Evolutionary conservation across 2,113 vertebrate genomes (phyloP), one percentile per base, ranked within the genome.

Genomic region (Chaetops frenatus): DNA sequence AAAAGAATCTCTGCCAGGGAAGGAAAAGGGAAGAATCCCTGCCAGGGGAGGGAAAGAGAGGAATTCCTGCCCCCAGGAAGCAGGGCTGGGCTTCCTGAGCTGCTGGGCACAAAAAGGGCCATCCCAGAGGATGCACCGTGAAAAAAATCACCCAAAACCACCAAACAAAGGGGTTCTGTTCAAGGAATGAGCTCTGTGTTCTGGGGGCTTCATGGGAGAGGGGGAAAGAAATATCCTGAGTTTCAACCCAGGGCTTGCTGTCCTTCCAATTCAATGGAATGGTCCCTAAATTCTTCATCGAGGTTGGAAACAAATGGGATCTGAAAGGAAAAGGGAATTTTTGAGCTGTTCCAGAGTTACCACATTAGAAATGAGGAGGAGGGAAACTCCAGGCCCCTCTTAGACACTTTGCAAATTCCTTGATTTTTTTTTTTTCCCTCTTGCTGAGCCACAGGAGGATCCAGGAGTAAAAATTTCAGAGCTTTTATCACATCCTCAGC

Each of bases 181-280:
- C 60, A 73, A 82, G 90, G 90, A 97, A 94, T 90, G 42, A 94
- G 86, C 76, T 86, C 90, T 72, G 35, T 72, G 35, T 67, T 88
- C 73, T 56, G 62, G 23, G 50, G 54, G 66, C 36, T 91, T 91
- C 83, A 87, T 56, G 86, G 81, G 92, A 71, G 54, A 90, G 71
- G 53, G 21, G 45, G 38, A 38, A 38, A 38, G 88, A 67, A 29
- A 12, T 58, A 72, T 17, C 56, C 87, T 25, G 64, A 56, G 38
- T 61, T 33, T 57, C 47, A 31, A 7, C 60, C 83, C 22, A 28
- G 70, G 81, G 4, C 27, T 51, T 48, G 42, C 48, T 65, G 73
- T n/a, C 71, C 88, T 96, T 91, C 88, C 76, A 38, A 87, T 67
- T 85, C 45, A 15, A 3, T 35, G 44, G 48, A 93, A 40, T 6